A percentile compares a stretch with the other conserved stretches of the same genome.
Evolutionary conservation across 2,888 invertebrate species (phyloP).

Genomic region (Synergus gifuensis): DNA sequence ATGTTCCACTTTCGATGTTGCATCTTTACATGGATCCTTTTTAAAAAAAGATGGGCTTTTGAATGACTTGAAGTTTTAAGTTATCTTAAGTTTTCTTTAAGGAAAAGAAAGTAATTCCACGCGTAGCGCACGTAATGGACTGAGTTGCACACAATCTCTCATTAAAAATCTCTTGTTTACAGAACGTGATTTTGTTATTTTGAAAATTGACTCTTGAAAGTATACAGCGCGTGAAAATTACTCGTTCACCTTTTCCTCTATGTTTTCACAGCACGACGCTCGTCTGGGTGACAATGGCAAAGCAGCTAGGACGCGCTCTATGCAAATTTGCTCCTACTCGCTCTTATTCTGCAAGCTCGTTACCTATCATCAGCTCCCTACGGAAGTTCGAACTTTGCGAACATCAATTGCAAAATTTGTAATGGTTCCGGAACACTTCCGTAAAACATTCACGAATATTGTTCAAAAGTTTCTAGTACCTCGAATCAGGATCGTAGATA

Average conservation of each 20-base stretch:
- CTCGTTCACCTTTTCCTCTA: slow-evolving; percentile 19
- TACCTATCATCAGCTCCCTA: slow-evolving; percentile 38
- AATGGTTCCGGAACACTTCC: slow-evolving; percentile 40
- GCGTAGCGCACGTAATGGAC: no score
- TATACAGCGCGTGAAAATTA: slow-evolving; percentile 2
- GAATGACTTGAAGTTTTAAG: no score
- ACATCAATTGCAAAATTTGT: slow-evolving; percentile 41
- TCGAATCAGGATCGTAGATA: slow-evolving; percentile 30
- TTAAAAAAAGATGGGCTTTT: no score
- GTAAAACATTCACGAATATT: slow-evolving; percentile 42
- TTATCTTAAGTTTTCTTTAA: no score
- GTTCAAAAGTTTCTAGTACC: slow-evolving; percentile 30
- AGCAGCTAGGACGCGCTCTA: slow-evolving; percentile 17
- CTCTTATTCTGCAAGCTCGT: slow-evolving; percentile 40
- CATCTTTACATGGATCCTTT: neutral
- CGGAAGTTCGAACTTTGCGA: slow-evolving; percentile 35
- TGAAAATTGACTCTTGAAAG: slow-evolving; percentile 5
- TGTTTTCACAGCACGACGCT: slow-evolving; percentile 26
- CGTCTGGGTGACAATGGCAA: slow-evolving; percentile 26
- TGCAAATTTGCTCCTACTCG: slow-evolving; percentile 26
- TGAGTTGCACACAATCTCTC: no score
- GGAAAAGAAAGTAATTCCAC: no score
- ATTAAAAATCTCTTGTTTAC: no score
- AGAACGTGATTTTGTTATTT: neutral
- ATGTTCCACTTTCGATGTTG: no score